Evolutionary conservation across 1,140 invertebrate genomes (phyloP), one percentile per base, ranked within the genome.

Genomic region (Rhizoglyphus robini): DNA sequence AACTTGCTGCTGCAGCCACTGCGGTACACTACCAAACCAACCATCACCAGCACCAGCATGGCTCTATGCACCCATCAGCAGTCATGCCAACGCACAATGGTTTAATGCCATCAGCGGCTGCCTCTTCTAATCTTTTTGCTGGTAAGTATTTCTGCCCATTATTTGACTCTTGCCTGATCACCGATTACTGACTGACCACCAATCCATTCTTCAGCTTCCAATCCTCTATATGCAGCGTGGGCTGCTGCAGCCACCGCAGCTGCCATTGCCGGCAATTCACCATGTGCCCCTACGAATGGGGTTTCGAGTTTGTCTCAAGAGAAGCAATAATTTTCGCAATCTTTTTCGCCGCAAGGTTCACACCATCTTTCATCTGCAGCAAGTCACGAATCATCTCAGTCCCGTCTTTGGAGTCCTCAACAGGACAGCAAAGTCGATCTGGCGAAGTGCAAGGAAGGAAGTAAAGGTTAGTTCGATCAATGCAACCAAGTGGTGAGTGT

Each of bases 1-100:
- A 0, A 88, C 89, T 0, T 88, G 88, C 20, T 92, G 92, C 74
- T 88, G 88, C 0, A 76, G 91, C 0, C 91, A 91, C 75, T 72
- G 75, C 67, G 61, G 65, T 70, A 0, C 63, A 67, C 23, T 73
- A 76, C 34, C 76, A 76, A 0, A 73, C n/a, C 36, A 46, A 46
- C 34, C 67, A 63, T 23, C 51, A 64, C 29, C 65, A 1, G 11
- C 65, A 0, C 29, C 64, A 13, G 41, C 30, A 27, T 36, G 61
- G 3, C 29, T 20, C 13, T 11, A 67, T 68, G 5, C 70, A 70
- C 31, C 64, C 71, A 4, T 77, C 78, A 70, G 47, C 67, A 63
- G 65, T 68, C 34, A 32, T 68, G 25, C 32, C 23, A 20, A 54
- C 29, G 15, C 67, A 20, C 41, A 64, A 25, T 27, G 32, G 20